A percentile compares a stretch with the other conserved stretches of the same genome.
phyloP scores from a whole-genome alignment of 1,140 invertebrate genomes.

The Pseudomyrmex sp. region DNA sequence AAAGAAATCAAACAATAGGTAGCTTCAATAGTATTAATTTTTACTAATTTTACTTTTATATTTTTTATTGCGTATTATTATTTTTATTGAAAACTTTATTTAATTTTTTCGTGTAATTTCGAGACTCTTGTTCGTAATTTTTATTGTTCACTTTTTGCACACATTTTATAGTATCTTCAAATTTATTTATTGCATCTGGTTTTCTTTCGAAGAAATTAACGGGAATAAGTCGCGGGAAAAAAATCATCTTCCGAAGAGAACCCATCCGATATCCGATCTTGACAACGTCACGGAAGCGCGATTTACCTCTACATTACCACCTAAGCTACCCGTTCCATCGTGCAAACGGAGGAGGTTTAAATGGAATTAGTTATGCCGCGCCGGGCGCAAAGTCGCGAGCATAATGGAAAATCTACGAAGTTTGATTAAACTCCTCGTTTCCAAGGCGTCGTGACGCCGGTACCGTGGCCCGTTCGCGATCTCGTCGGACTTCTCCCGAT shows the following conservation, averaged over 20 bases:
- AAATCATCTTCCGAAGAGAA: constrained; percentile 17
- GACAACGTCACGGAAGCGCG: constrained; percentile 29
- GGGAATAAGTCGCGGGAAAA: neutral
- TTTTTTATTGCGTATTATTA: no score
- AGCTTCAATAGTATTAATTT: neutral
- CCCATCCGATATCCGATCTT: constrained; percentile 62
- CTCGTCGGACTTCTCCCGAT: constrained; percentile 42
- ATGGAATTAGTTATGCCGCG: constrained; percentile 77
- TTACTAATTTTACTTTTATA: no score
- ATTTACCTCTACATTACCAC: constrained; percentile 73
- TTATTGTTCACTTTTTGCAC: no score
- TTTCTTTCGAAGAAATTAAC: neutral
- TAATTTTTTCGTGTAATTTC: neutral
- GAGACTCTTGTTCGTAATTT: neutral
- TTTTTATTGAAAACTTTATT: neutral
- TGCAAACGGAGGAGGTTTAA: constrained; percentile 54
- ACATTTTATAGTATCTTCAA: neutral
- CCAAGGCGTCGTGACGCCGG: constrained; percentile 31
- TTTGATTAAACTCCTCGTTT: constrained; percentile 78
- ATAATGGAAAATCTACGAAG: constrained; percentile 82
- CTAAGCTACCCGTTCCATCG: constrained; percentile 54
- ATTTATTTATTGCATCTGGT: neutral
- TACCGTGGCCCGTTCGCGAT: constrained; percentile 25
- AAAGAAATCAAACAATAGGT: neutral
- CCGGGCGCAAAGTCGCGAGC: constrained; percentile 74